Evolutionary conservation across 1,140 invertebrate genomes (phyloP).

Genomic region (Drosophila pandora): DNA sequence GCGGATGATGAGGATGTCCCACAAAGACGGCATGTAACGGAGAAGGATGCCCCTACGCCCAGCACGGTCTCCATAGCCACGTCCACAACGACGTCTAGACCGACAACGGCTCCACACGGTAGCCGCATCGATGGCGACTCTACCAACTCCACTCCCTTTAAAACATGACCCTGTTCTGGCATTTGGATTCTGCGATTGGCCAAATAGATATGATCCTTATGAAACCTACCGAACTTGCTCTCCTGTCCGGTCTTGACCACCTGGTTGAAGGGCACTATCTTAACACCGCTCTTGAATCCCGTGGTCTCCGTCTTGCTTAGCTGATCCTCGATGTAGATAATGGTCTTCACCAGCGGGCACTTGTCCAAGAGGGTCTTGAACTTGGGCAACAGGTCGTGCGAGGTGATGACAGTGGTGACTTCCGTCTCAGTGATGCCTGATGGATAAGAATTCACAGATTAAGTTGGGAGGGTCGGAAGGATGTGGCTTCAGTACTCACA

Average conservation of each 20-base stretch:
- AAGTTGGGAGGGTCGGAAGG: too few species aligned
- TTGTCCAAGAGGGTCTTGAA: conserved; percentile 90
- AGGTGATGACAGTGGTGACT: conserved; percentile 94
- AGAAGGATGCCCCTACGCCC: not conserved
- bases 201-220: conserved; percentile 12
- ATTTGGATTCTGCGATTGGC: not conserved
- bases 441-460: not conserved
- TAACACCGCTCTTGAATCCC: conserved; percentile 88
- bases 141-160: not conserved
- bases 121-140: not conserved
- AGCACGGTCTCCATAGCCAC: conserved; percentile 2
- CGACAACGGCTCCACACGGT: not conserved
- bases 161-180: not conserved
- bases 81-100: not conserved
- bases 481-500: conserved; percentile 84
- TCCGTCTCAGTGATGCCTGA: conserved; percentile 96
- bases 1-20: not conserved
- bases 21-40: not conserved
- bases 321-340: conserved; percentile 96
- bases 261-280: conserved; percentile 87
- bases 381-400: conserved; percentile 94
- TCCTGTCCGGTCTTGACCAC: conserved; percentile 84
- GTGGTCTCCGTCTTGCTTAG: conserved; percentile 88
- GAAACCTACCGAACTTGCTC: conserved; percentile 76
- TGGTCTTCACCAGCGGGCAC: conserved; percentile 89